These are phyloP conservation scores for Nyctalus aviator DNA, from an alignment of 2,797 vertebrate genomes.

Conservation along the genomic window DNA sequence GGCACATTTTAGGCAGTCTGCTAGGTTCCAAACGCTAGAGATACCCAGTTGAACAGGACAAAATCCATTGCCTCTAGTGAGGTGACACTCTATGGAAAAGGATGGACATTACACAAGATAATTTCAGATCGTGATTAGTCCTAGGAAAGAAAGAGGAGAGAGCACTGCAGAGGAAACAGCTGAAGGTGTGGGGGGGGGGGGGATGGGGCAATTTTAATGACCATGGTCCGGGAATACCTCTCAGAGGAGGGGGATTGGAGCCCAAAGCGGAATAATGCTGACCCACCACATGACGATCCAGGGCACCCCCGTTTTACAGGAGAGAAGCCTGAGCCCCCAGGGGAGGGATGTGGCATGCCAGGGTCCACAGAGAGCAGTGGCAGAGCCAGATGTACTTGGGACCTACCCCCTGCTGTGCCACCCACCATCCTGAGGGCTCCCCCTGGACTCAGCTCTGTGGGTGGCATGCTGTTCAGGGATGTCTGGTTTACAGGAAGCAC, in stretches of 20 bases:
- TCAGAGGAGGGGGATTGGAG: background rate
- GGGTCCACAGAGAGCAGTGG: background rate
- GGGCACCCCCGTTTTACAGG: background rate
- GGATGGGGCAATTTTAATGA: background rate
- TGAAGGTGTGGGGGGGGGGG: no score
- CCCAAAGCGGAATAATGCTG: background rate
- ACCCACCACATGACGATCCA: background rate
- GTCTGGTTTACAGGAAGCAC: background rate
- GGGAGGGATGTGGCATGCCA: background rate
- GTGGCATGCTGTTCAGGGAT: background rate
- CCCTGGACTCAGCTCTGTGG: background rate
- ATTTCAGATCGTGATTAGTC: accelerated
- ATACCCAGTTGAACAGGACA: background rate
- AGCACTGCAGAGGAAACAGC: accelerated
- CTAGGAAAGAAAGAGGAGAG: background rate
- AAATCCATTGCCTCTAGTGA: background rate
- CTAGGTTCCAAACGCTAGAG: background rate
- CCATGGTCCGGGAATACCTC: background rate
- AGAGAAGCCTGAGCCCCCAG: background rate
- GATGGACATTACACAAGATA: background rate
- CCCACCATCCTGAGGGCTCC: background rate
- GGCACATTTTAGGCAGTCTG: background rate
- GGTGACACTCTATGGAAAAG: background rate
- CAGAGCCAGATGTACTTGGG: background rate
- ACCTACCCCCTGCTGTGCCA: accelerated